Percentiles rank a stretch among this genome's conserved stretches.
Conservation (phyloP, 2,888 invertebrate species). For the Marronus borbonicus region DNA sequence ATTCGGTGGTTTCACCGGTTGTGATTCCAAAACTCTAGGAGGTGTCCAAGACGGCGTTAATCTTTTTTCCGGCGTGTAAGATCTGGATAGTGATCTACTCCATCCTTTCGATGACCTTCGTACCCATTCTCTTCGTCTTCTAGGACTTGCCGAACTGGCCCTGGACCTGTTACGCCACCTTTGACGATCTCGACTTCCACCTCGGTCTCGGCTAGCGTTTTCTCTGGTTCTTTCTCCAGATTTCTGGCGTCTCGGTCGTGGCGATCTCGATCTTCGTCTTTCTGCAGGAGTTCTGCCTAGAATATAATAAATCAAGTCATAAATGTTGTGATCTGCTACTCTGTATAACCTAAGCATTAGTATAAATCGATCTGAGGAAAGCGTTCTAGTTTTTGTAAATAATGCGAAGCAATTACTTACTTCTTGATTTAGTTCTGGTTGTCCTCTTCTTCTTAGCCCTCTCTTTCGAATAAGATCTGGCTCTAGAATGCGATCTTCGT, state of each 20-base stretch:
- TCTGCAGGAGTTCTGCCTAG: conserved; percentile 51
- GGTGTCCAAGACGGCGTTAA: conserved; percentile 77
- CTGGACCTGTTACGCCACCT: conserved; percentile 63
- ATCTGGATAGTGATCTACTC: conserved; percentile 75
- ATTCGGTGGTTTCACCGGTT: conserved; percentile 71
- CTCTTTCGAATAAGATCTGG: conserved; percentile 59
- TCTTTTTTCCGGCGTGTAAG: conserved; percentile 71
- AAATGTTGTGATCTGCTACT: conserved; percentile 22
- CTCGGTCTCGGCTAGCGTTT: conserved; percentile 66
- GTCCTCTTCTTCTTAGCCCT: conserved; percentile 58
- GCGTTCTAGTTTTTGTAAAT: too few relatives aligned
- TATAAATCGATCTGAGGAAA: too few relatives aligned
- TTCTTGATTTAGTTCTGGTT: conserved; percentile 58
- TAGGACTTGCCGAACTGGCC: conserved; percentile 60
- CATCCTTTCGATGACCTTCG: conserved; percentile 62
- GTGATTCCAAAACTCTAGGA: conserved; percentile 69
- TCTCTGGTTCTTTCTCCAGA: conserved; percentile 63
- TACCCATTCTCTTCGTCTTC: conserved; percentile 60
- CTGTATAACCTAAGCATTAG: neutral
- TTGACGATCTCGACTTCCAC: conserved; percentile 64
- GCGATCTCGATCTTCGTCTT: conserved; percentile 61
- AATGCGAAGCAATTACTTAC: conserved; percentile 1
- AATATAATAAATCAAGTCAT: conserved; percentile 9
- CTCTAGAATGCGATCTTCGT: conserved; percentile 65
- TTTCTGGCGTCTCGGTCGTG: conserved; percentile 60